Evolutionary conservation across 2,888 invertebrate species (phyloP), one percentile per base, ranked within the genome.

Genomic region (Exephanes ischioxanthus): DNA sequence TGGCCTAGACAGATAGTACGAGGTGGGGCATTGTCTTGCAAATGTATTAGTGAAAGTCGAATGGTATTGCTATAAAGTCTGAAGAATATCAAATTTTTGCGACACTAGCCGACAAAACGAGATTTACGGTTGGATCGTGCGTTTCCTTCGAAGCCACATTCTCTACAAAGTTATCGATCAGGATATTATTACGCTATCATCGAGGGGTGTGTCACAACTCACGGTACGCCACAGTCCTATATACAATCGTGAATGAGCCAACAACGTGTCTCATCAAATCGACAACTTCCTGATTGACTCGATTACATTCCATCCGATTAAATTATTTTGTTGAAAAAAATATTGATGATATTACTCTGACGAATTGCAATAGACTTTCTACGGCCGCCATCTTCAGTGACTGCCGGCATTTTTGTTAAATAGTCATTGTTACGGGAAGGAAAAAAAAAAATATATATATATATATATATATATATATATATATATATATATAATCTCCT

Each of bases 181-280:
- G 67, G 19, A 33, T 41, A 41, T 41, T 66, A 14, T 41, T 11
- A 61, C 76, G 82, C 83, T 63, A 30, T 33, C 83, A 55, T 78
- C 37, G 78, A 81, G 85, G 85, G 85, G 85, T 85, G 85, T 85
- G 85, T 85, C 85, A 85, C 72, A 63, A 55, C 53, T 55, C 67
- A 11, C 45, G 41, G 11, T 37, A 41, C 33, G 26, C 22, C 70
- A 51, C 70, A 51, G 33, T 68, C 30, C 0, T 71, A 11, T 30
- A 14, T 51, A 63, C 7, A 5, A 33, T 33, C 33, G 22, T 5
- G 2, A 14, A 61, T n/a, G 16, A 16, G n/a, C 6, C 30, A 30
- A 16, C 16, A 16, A 33, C 7, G n/a, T 16, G 45, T 16, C 45
- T 48, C 16, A 16, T 48, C 16, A 16, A 16, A 48, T 48, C 16